Conservation (phyloP, 2,888 invertebrate genomes). For the Folsomia candida region DNA sequence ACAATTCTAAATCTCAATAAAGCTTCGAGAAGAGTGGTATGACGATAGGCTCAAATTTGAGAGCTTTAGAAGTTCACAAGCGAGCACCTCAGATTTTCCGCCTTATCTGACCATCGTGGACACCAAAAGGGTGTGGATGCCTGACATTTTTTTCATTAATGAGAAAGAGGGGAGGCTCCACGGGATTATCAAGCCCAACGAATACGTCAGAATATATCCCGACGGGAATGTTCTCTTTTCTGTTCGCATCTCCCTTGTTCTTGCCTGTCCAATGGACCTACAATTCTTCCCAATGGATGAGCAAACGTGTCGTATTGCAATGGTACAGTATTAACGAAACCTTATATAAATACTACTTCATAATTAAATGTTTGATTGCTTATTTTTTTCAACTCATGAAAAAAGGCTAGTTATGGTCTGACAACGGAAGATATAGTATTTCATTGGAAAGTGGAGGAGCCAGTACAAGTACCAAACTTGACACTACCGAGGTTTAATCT, state of each 20-base stretch:
- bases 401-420: constrained; percentile 70
- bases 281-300: constrained; percentile 56
- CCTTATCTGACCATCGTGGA: constrained; percentile 32
- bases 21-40: constrained; percentile 28
- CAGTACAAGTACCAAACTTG: constrained; percentile 88
- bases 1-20: no score
- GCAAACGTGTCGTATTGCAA: constrained; percentile 56
- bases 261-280: constrained; percentile 57
- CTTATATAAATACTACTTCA: no score
- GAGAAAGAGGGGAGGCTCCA: constrained; percentile 33
- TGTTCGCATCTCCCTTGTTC: constrained; percentile 51
- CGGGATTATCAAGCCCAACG: constrained; percentile 32
- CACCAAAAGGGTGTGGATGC: constrained; percentile 34
- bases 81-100: constrained; percentile 6
- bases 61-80: background rate
- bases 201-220: constrained; percentile 31
- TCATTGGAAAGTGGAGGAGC: constrained; percentile 90
- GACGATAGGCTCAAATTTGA: constrained; percentile 27
- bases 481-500: constrained; percentile 90
- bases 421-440: constrained; percentile 93
- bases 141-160: constrained; percentile 40
- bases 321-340: no score
- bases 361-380: no score
- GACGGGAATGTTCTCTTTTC: constrained; percentile 27
- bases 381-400: no score